Evolutionary conservation across 1,140 invertebrate species (phyloP).

Genomic region (Subanguina moxae): DNA sequence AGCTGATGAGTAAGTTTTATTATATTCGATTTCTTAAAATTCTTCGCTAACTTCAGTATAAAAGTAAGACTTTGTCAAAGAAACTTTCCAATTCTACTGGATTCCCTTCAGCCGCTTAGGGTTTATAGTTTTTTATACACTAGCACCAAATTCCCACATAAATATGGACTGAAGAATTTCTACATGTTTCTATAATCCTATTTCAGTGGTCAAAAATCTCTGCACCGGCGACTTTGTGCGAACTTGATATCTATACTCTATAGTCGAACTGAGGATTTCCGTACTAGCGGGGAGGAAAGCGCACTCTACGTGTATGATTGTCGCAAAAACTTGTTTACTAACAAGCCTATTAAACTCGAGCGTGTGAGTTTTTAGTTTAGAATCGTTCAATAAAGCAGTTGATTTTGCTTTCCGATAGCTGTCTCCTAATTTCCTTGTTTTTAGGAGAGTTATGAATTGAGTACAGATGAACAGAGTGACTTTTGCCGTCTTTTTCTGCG

Average conservation of each 20-base stretch:
- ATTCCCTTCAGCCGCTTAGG: no score
- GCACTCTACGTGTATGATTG: conserved; percentile 4
- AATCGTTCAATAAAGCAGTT: neutral
- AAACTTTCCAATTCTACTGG: no score
- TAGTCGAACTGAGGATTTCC: neutral
- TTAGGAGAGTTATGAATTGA: neutral
- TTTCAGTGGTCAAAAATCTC: conserved; percentile 9
- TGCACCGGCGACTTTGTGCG: neutral
- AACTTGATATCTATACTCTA: neutral
- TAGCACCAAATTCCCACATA: no score
- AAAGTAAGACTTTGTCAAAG: no score
- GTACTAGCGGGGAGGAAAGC: neutral
- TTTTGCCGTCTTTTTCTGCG: neutral
- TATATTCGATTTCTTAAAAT: no score
- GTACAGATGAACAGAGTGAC: neutral
- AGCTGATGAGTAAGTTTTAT: conserved; percentile 6
- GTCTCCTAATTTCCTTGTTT: neutral
- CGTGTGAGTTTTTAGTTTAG: neutral
- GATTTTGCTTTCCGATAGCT: neutral
- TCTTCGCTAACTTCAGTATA: no score
- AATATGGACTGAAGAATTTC: no score
- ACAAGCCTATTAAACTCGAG: conserved; percentile 7
- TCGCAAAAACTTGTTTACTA: conserved; percentile 9
- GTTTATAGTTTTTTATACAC: no score
- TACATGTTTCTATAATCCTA: no score